Base-by-base conservation (phyloP, 2,888 invertebrate genomes). In the Drosophila dives region DNA sequence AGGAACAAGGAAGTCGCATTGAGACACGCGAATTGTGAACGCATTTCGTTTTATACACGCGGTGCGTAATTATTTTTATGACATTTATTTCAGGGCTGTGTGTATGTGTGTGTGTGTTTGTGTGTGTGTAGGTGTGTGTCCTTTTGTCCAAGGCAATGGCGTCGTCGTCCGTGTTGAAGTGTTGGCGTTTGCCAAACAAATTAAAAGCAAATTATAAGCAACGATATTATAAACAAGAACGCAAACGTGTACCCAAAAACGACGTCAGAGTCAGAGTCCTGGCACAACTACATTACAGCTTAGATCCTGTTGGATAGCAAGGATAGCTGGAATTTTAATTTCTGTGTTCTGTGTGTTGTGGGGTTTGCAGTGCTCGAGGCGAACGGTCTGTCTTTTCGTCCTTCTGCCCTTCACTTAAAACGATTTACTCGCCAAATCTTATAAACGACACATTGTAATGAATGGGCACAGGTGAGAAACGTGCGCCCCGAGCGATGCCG, bases 161-260 rank as follows among this genome's bases (percentile, higher is more conserved):
- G 38, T 29, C 59, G 54, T 49, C 20, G 64, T 76, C 61, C 77
- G 74, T 83, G 89, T 72, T 90, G 81, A 86, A 86, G 90, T 90
- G 90, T 87, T 86, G 87, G 89, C 90, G 77, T 80, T 87, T 90
- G 90, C 90, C 87, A 87, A 87, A 87, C 87, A 87, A 87, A 87
- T 87, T 87, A 87, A 87, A 87, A 87, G 87, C 90, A 90, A 89
- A 87, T 87, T 87, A 87, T 81, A 90, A 86, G 77, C 74, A 77
- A 74, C 80, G 65, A 75, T 76, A 76, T 79, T 82, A 77, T 81
- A 83, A 85, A 74, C 69, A 72, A 71, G 70, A 34, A 60, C 60
- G 34, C 59, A 26, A 58, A 20, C 45, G 12, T 20, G 20, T 11
- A 23, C 45, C 45, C 15, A 23, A 8, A 8, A 45, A 56, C 33